These are phyloP conservation scores for Drosophila burlai DNA, from an alignment of 1,140 invertebrate species.

Conservation along the genomic window DNA sequence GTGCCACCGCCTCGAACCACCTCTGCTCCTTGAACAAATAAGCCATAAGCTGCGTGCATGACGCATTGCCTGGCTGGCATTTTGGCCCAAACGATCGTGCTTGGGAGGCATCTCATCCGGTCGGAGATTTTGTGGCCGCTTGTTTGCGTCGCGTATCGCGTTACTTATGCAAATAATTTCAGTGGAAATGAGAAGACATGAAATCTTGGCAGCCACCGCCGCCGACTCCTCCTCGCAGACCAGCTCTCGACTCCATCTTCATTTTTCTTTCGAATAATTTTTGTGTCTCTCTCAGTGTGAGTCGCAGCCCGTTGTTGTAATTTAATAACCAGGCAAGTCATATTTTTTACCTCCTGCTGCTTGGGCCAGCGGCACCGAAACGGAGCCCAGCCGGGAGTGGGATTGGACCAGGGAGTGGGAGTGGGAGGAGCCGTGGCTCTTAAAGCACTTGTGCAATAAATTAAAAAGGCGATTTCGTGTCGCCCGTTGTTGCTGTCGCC, in stretches of 20 bases:
- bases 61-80: conserved; percentile 75
- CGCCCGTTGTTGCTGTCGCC: conserved; percentile 58
- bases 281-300: conserved; percentile 80
- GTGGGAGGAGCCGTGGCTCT: conserved; percentile 65
- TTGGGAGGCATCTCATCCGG: conserved; percentile 68
- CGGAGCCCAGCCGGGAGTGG: conserved; percentile 30
- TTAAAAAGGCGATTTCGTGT: conserved; percentile 82
- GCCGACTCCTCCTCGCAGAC: neutral
- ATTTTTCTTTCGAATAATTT: conserved; percentile 67
- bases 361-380: conserved; percentile 55
- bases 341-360: conserved; percentile 79
- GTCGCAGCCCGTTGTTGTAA: conserved; percentile 71
- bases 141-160: conserved; percentile 72
- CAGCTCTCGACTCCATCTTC: conserved; percentile 28
- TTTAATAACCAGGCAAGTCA: conserved; percentile 81
- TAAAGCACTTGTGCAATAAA: conserved; percentile 83
- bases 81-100: conserved; percentile 73
- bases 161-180: conserved; percentile 84
- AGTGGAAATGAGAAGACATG: conserved; percentile 72
- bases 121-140: conserved; percentile 49
- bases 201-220: conserved; percentile 41
- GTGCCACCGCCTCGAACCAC: neutral
- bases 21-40: conserved; percentile 7
- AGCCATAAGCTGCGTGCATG: conserved; percentile 65
- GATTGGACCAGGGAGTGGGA: conserved; percentile 22